Conservation (phyloP, 2,888 invertebrate genomes). For the Nesidiocoris tenuis region DNA sequence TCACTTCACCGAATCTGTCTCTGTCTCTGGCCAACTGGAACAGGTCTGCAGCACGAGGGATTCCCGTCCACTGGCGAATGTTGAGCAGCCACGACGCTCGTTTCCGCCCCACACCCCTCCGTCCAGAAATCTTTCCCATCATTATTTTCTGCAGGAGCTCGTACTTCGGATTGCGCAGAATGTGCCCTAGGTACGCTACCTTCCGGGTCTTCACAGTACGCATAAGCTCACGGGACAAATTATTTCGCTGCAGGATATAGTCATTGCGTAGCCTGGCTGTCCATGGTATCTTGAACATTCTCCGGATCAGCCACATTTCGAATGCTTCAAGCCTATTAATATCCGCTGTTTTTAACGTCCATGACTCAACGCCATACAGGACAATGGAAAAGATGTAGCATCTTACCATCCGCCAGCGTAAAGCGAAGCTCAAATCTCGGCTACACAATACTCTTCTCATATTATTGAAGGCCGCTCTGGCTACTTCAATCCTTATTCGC, state of each 20-base stretch:
- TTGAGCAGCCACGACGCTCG: too few species aligned
- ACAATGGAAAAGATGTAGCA: conserved; percentile 12
- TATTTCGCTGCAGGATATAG: conserved; percentile 1
- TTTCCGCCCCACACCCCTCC: too few species aligned
- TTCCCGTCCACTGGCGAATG: too few species aligned
- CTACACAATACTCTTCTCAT: background rate
- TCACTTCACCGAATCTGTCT: too few species aligned
- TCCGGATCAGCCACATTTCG: conserved; percentile 13
- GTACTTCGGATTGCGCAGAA: background rate
- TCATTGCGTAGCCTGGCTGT: conserved; percentile 1
- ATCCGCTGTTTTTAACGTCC: background rate
- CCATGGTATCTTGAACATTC: background rate
- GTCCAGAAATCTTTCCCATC: too few species aligned
- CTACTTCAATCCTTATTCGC: background rate
- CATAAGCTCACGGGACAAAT: background rate
- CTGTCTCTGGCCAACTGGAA: too few species aligned
- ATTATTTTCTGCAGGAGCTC: background rate
- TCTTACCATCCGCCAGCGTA: background rate
- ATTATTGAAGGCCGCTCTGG: conserved; percentile 3
- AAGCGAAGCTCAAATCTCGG: background rate
- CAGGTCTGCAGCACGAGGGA: too few species aligned
- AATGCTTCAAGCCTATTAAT: background rate
- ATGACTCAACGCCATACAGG: conserved; percentile 2
- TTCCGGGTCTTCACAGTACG: background rate
- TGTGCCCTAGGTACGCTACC: conserved; percentile 1